Conservation (phyloP, 2,888 invertebrate genomes). For the Encarsia formosa region DNA sequence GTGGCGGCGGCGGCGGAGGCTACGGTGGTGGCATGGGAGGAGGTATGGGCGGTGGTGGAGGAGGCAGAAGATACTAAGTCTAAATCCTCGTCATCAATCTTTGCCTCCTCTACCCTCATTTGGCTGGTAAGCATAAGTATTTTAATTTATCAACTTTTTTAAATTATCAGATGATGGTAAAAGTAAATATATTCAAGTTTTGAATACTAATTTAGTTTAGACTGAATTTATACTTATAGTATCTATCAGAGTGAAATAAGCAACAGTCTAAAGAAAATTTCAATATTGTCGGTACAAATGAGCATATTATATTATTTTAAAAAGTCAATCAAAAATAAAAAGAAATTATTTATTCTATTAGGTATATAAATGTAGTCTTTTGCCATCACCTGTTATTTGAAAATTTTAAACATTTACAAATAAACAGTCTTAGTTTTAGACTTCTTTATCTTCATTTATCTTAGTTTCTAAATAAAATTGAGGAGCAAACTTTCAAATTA, state of each 20-base stretch:
- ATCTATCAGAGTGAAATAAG: background rate
- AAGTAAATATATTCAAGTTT: too few species aligned
- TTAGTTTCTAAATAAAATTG: constrained; percentile 7
- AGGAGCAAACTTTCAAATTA: constrained; percentile 24
- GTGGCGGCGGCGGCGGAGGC: constrained; percentile 52
- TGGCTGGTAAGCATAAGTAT: constrained; percentile 40
- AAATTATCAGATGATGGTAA: background rate
- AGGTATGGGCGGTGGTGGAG: constrained; percentile 50
- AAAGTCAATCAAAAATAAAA: too few species aligned
- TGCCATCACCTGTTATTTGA: too few species aligned
- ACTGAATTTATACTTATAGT: too few species aligned
- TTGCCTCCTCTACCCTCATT: constrained; percentile 17
- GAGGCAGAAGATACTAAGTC: constrained; percentile 48
- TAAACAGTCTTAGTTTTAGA: background rate
- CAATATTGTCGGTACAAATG: constrained; percentile 3
- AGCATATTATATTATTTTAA: too few species aligned
- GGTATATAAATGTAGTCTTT: too few species aligned
- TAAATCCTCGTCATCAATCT: constrained; percentile 1
- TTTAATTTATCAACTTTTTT: background rate
- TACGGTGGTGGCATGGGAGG: constrained; percentile 50
- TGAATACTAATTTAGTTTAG: too few species aligned
- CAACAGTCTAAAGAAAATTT: background rate
- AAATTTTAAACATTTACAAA: too few species aligned
- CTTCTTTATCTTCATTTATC: constrained; percentile 3
- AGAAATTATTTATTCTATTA: too few species aligned